Percentiles rank a stretch among this genome's conserved stretches.
phyloP scores from a whole-genome alignment of 1,140 invertebrate genomes.

The Oryctes rhinoceros region DNA sequence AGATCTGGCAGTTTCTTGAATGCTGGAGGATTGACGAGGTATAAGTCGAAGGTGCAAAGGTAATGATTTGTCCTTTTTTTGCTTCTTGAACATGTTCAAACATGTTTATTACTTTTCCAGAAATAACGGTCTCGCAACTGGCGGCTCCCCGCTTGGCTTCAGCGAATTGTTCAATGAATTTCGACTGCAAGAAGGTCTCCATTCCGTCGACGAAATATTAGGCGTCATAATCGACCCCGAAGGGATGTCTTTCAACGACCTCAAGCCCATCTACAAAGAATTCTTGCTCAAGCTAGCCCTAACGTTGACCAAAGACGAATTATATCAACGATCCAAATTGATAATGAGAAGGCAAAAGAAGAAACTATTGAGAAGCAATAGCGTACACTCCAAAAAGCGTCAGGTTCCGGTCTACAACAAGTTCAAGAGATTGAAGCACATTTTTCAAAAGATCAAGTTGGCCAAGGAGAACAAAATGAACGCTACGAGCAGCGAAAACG shows the following conservation, averaged over 20 bases:
- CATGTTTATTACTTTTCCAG: constrained; percentile 59
- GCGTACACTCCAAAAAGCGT: constrained; percentile 56
- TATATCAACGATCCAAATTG: constrained; percentile 86
- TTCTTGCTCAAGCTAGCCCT: constrained; percentile 86
- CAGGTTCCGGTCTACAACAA: constrained; percentile 56
- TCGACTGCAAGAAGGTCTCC: constrained; percentile 82
- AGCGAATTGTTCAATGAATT: constrained; percentile 86
- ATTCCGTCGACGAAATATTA: constrained; percentile 87
- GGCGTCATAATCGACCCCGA: constrained; percentile 87
- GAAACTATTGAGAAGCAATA: constrained; percentile 65
- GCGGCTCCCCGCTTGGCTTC: constrained; percentile 80
- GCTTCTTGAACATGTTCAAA: neutral
- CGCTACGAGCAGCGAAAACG: constrained; percentile 33
- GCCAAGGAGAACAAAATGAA: constrained; percentile 41
- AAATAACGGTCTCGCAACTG: constrained; percentile 67
- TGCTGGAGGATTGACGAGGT: constrained; percentile 73
- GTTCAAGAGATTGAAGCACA: constrained; percentile 57
- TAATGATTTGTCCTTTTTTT: constrained; percentile 49
- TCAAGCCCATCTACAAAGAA: constrained; percentile 90
- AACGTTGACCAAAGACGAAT: constrained; percentile 87
- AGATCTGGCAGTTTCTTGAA: constrained; percentile 84
- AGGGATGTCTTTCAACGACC: constrained; percentile 91
- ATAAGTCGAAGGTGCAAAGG: constrained; percentile 72
- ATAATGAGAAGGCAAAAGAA: constrained; percentile 87
- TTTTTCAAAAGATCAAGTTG: constrained; percentile 56